Evolutionary conservation across 1,140 invertebrate species (phyloP).

Genomic region (Aporrectodea caliginosa): DNA sequence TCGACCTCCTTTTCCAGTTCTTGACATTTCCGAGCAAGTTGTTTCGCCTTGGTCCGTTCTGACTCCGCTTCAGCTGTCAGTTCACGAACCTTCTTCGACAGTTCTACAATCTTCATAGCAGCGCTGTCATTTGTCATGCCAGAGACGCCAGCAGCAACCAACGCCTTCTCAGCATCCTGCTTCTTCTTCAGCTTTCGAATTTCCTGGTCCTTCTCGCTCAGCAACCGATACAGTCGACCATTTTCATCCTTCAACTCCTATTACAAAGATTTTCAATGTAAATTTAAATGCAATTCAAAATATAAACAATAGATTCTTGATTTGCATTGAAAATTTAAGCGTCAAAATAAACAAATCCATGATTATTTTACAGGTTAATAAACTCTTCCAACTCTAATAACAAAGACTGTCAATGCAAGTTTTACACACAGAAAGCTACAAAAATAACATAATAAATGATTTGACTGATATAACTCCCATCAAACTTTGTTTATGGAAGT

Average conservation of each 20-base stretch:
- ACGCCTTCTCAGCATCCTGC: constrained; percentile 43
- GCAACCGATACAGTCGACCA: constrained; percentile 51
- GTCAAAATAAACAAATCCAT: too few relatives aligned
- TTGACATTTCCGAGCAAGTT: constrained; percentile 49
- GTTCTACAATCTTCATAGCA: constrained; percentile 54
- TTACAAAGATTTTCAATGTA: too few relatives aligned
- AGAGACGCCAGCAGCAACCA: not conserved
- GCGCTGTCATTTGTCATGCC: constrained; percentile 51
- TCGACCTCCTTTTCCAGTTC: constrained; percentile 51
- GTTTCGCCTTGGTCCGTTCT: constrained; percentile 50
- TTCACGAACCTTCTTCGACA: constrained; percentile 54
- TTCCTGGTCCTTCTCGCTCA: constrained; percentile 56
- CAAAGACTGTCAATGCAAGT: too few relatives aligned
- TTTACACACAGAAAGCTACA: too few relatives aligned
- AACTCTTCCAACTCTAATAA: too few relatives aligned
- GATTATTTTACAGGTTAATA: too few relatives aligned
- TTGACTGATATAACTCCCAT: not conserved
- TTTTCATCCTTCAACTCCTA: constrained; percentile 56
- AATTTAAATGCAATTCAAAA: too few relatives aligned
- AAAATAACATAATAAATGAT: not conserved
- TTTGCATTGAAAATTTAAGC: too few relatives aligned
- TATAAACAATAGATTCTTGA: too few relatives aligned
- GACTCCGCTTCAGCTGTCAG: constrained; percentile 51
- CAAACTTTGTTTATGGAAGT: too few relatives aligned
- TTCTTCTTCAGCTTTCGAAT: constrained; percentile 52